These are phyloP conservation scores for Remorina albescens DNA, from an alignment of 2,797 vertebrate genomes.

Conservation along the genomic window DNA sequence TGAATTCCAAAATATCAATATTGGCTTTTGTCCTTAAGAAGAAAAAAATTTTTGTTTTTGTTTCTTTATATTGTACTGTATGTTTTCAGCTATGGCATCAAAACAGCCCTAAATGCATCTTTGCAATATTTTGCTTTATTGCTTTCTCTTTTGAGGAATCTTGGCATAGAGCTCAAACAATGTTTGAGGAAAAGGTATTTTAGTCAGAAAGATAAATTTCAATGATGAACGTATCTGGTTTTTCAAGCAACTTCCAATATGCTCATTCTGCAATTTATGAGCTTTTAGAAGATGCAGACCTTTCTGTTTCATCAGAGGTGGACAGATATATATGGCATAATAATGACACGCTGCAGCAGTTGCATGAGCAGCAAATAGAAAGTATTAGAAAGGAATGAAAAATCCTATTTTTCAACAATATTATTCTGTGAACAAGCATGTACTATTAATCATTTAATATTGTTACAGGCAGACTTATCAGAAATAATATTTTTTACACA, in stretches of 20 bases:
- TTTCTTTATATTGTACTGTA: slow-evolving; percentile 21
- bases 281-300: slow-evolving; percentile 45
- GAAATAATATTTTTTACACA: not conserved
- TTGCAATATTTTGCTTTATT: slow-evolving; percentile 36
- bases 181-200: too few relatives aligned
- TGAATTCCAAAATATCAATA: slow-evolving; percentile 62
- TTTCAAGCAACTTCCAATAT: slow-evolving; percentile 62
- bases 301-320: slow-evolving; percentile 42
- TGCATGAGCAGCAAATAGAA: slow-evolving; percentile 3
- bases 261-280: slow-evolving; percentile 47
- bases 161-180: slow-evolving; percentile 35
- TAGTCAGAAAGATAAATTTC: slow-evolving; percentile 42
- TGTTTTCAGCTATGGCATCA: slow-evolving; percentile 32
- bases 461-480: not conserved
- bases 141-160: slow-evolving; percentile 31
- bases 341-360: slow-evolving; percentile 29
- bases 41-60: slow-evolving; percentile 39
- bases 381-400: too few relatives aligned
- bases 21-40: slow-evolving; percentile 37
- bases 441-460: not conserved
- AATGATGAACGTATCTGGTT: slow-evolving; percentile 40
- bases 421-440: not conserved
- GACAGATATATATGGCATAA: slow-evolving; percentile 27
- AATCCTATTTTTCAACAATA: slow-evolving; percentile 1
- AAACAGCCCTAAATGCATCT: slow-evolving; percentile 37